Evolutionary conservation across 2,113 vertebrate genomes (phyloP).

Genomic region (Halichoerus grypus): DNA sequence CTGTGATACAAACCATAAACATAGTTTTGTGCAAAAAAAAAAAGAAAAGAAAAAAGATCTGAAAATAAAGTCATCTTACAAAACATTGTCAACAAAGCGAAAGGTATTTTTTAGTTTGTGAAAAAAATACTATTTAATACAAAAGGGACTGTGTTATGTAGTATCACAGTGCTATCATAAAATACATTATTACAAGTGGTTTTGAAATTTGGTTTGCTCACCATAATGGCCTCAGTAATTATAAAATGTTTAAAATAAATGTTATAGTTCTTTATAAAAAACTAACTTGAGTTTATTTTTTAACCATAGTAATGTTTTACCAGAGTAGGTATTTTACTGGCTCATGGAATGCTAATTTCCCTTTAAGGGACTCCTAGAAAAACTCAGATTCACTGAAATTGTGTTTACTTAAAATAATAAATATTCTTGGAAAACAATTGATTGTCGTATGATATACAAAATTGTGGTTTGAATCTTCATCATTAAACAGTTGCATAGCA

Average conservation of each 20-base stretch:
- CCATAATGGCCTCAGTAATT: conserved; percentile 84
- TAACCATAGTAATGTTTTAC: conserved; percentile 78
- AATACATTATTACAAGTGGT: conserved; percentile 93
- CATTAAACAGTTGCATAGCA: conserved; percentile 93
- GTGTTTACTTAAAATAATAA: conserved; percentile 88
- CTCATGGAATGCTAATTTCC: conserved; percentile 85
- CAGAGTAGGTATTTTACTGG: conserved; percentile 82
- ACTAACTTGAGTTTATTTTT: conserved; percentile 83
- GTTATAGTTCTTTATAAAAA: conserved; percentile 83
- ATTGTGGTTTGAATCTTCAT: conserved; percentile 84
- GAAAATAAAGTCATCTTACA: conserved; percentile 88
- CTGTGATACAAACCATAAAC: conserved; percentile 95
- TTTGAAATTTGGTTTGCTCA: conserved; percentile 88
- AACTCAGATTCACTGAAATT: conserved; percentile 82
- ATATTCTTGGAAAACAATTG: conserved; percentile 89
- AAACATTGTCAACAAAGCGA: conserved; percentile 84
- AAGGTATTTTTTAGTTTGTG: conserved; percentile 83
- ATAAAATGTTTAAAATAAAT: conserved; percentile 81
- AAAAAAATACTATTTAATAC: conserved; percentile 91
- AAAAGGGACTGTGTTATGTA: conserved; percentile 84
- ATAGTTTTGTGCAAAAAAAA: conserved; percentile 94
- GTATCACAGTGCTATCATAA: conserved; percentile 84
- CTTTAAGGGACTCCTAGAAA: conserved; percentile 82
- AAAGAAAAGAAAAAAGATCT: conserved; percentile 83
- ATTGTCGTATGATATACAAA: conserved; percentile 90